These are phyloP conservation scores for Phaetusa simplex DNA, from an alignment of 2,113 vertebrate genomes.

Conservation along the genomic window DNA sequence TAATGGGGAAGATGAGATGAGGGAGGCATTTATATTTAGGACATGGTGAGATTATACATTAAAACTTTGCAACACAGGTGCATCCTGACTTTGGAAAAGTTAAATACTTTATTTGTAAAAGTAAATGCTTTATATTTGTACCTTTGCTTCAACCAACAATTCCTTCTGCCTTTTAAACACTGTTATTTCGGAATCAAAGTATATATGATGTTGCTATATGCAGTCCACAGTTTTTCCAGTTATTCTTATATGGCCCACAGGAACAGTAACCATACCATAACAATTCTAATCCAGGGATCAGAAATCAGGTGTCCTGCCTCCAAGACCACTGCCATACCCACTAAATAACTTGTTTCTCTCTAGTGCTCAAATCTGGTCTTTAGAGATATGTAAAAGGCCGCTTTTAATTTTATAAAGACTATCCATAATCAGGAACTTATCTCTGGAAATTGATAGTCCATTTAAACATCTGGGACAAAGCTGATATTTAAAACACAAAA, in stretches of 20 bases:
- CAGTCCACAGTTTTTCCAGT: background rate
- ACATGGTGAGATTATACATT: background rate
- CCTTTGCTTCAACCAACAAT: background rate
- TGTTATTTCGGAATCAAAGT: background rate
- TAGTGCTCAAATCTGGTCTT: background rate
- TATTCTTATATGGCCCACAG: background rate
- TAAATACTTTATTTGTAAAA: background rate
- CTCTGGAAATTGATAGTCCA: background rate
- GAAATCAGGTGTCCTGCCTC: background rate
- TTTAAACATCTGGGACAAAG: background rate
- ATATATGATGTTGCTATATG: background rate
- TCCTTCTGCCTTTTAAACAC: background rate
- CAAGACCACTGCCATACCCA: background rate
- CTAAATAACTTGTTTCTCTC: background rate
- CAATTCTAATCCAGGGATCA: background rate
- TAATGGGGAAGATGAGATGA: background rate
- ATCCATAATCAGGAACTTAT: background rate
- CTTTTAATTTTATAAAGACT: background rate
- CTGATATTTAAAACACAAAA: background rate
- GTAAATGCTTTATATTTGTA: background rate
- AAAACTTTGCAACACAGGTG: background rate
- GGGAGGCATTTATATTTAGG: background rate
- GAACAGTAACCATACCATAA: background rate
- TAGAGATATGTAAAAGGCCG: background rate
- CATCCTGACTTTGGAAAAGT: background rate